These are phyloP conservation scores for Acanthacorydalis orientalis DNA, from an alignment of 2,888 invertebrate genomes.

Conservation along the genomic window DNA sequence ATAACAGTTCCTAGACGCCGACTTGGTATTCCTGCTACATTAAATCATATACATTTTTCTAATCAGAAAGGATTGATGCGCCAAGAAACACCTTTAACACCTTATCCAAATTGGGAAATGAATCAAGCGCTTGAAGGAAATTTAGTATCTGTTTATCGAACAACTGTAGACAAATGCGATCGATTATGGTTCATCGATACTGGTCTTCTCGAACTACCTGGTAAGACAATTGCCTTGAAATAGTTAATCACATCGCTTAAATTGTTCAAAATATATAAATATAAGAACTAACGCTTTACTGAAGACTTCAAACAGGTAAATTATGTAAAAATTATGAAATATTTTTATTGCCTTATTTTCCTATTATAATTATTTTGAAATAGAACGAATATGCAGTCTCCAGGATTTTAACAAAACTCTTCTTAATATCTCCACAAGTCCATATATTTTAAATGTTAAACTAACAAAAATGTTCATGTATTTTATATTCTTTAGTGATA, in stretches of 20 bases:
- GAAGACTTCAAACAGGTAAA: too few species aligned
- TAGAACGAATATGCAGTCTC: too few species aligned
- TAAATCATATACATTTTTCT: slow-evolving; percentile 22
- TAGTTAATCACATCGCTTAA: too few species aligned
- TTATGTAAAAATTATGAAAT: too few species aligned
- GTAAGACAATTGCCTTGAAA: slow-evolving; percentile 23
- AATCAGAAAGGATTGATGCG: slow-evolving; percentile 16
- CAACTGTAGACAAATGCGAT: slow-evolving; percentile 51
- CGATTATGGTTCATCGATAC: slow-evolving; percentile 68
- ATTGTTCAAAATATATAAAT: not conserved
- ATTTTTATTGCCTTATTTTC: too few species aligned
- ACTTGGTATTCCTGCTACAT: slow-evolving; percentile 32
- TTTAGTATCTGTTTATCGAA: slow-evolving; percentile 53
- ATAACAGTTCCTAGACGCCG: slow-evolving; percentile 56
- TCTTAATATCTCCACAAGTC: too few species aligned
- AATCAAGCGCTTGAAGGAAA: slow-evolving; percentile 25
- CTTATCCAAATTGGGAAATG: slow-evolving; percentile 37
- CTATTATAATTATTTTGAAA: too few species aligned
- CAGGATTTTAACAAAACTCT: too few species aligned
- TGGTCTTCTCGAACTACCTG: slow-evolving; percentile 49
- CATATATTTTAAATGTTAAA: too few species aligned
- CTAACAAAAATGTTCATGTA: too few species aligned
- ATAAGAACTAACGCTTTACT: too few species aligned
- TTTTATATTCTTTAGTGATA: too few species aligned
- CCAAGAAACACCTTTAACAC: slow-evolving; percentile 29